Conservation (phyloP, 2,797 vertebrate species). For the Gastrophryne carolinensis region DNA sequence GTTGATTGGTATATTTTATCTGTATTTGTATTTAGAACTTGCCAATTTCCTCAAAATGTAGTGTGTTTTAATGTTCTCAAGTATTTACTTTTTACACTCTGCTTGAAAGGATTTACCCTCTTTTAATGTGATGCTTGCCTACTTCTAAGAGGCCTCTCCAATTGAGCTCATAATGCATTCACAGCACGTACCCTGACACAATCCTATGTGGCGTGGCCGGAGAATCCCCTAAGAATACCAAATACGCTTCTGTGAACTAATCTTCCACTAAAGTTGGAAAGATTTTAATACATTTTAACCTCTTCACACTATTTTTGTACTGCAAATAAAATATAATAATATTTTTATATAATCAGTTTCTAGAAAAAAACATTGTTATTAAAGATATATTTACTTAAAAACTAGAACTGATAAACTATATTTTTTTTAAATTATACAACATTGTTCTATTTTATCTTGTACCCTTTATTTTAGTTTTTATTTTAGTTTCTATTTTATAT, state of each 20-base stretch:
- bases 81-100: not conserved
- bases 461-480: not conserved
- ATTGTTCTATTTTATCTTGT: not conserved
- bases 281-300: not conserved
- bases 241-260: not conserved
- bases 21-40: too few relatives aligned
- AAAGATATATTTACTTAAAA: not conserved
- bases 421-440: too few relatives aligned
- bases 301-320: not conserved
- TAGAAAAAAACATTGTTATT: not conserved
- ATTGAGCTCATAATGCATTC: slow-evolving; percentile 15
- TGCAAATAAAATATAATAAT: not conserved
- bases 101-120: not conserved
- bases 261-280: not conserved
- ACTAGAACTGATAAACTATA: too few relatives aligned
- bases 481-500: not conserved
- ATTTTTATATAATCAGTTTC: too few relatives aligned
- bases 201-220: slow-evolving; percentile 16
- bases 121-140: not conserved
- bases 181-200: slow-evolving; percentile 25
- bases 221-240: slow-evolving; percentile 22
- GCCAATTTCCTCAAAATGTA: too few relatives aligned
- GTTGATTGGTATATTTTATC: too few relatives aligned
- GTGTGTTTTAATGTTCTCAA: not conserved
- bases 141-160: not conserved